Evolutionary conservation across 2,113 vertebrate species (phyloP).

Genomic region (Psittacara wagleri): DNA sequence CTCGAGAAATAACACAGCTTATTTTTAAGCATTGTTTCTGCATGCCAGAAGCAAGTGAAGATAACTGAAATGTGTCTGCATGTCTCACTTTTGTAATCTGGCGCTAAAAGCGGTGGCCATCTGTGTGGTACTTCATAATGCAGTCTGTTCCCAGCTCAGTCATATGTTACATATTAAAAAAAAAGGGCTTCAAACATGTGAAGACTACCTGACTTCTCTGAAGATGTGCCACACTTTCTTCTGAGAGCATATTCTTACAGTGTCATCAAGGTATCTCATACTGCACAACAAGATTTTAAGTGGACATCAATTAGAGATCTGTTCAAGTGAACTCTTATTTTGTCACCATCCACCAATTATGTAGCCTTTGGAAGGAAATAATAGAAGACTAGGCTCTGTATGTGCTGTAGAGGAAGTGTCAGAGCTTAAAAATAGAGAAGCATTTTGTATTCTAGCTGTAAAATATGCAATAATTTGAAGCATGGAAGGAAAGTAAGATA

Average conservation of each 20-base stretch:
- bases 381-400: background rate
- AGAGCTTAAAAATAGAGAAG: conserved; percentile 11
- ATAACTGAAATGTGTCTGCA: conserved; percentile 54
- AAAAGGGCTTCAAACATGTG: conserved; percentile 1
- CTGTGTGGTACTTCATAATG: conserved; percentile 51
- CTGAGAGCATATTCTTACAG: background rate
- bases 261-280: background rate
- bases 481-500: background rate
- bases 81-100: conserved; percentile 64
- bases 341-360: background rate
- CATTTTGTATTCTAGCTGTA: background rate
- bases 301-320: background rate
- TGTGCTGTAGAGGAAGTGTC: conserved; percentile 38
- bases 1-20: background rate
- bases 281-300: background rate
- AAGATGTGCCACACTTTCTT: background rate
- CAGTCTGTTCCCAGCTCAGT: conserved; percentile 59
- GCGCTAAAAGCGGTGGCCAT: conserved; percentile 61
- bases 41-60: conserved; percentile 53
- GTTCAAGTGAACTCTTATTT: background rate
- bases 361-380: background rate
- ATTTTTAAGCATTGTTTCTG: conserved; percentile 59
- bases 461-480: conserved; percentile 1
- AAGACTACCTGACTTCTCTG: background rate
- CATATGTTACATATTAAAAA: conserved; percentile 41